Base-by-base conservation (phyloP, 2,888 invertebrate genomes). In the Philereme vetulata region DNA sequence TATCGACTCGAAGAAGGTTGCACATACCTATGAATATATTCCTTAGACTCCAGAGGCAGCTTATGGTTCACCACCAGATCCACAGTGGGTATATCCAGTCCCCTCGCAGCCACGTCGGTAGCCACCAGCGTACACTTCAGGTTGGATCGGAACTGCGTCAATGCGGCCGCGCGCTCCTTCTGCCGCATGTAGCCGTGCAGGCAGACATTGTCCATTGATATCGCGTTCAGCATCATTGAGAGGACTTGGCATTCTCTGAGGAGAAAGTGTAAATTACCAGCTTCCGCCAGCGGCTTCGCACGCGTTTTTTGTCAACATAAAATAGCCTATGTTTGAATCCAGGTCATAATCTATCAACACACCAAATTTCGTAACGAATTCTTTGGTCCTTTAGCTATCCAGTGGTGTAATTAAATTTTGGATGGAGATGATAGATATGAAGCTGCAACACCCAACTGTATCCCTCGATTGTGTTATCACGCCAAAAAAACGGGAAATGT, bases 51-150 rank as follows among this genome's bases (percentile, higher is more conserved):
- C 71, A 95, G 94, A 0, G 99, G 99, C 68, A 99, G 94, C 67
- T 96, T 96, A 82, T 99, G 98, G 86, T 99, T 99, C 9, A 99
- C 94, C 0, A 99, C 97, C 63, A 99, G 87, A 78, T 98, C 96
- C 0, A 99, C 98, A n/a, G 95, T 94, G 0, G 98, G 98, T 81
- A 99, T 98, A 81, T 99, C 99, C 43, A 99, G 91, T 6, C 99
- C 99, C 86, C 98, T 94, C 55, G 98, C 97, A 0, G 99, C 99
- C 0, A 99, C 98, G 89, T 99, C 98, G 0, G 99, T 99, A 0
- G 99, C 98, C 56, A 99, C 96, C 21, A 99, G 92, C 32, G 99
- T 97, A 73, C 96, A 95, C 5, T 96, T 94, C 56, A 96, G 94
- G 80, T 97, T 97, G 0, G 98, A 98, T 75, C 98, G 96, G 85